phyloP scores from a whole-genome alignment of 1,140 invertebrate species.

The Steinernema khuongi region DNA sequence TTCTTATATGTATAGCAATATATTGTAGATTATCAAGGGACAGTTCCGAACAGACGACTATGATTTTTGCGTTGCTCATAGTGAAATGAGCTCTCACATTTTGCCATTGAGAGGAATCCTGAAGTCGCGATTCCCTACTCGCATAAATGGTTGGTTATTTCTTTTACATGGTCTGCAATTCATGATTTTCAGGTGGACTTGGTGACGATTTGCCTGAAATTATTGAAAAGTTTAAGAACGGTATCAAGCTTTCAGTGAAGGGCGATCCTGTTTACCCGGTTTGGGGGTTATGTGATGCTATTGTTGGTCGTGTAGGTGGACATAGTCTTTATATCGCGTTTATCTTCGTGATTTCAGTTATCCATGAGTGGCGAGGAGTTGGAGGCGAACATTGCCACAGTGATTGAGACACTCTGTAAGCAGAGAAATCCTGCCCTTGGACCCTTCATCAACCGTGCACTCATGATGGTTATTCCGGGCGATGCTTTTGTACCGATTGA shows the following conservation, averaged over 20 bases:
- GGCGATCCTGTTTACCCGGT: constrained; percentile 48
- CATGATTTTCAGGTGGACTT: constrained; percentile 42
- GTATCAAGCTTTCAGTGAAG: constrained; percentile 52
- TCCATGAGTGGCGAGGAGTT: constrained; percentile 50
- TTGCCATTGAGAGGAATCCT: constrained; percentile 52
- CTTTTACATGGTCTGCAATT: constrained; percentile 23
- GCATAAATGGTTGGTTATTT: constrained; percentile 42
- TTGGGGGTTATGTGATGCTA: constrained; percentile 50
- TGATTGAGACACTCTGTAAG: constrained; percentile 47
- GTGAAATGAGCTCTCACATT: constrained; percentile 46
- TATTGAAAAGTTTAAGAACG: constrained; percentile 48
- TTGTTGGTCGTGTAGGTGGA: constrained; percentile 48
- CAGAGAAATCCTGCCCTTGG: constrained; percentile 52
- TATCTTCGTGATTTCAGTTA: constrained; percentile 38
- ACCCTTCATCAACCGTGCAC: constrained; percentile 52
- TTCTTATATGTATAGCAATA: constrained; percentile 25
- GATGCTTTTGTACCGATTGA: constrained; percentile 44
- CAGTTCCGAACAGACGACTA: constrained; percentile 56
- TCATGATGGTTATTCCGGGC: constrained; percentile 48
- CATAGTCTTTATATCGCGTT: constrained; percentile 10
- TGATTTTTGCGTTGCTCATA: constrained; percentile 57
- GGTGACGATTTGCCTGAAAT: constrained; percentile 46
- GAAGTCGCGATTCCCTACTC: constrained; percentile 51
- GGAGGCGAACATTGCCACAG: constrained; percentile 47
- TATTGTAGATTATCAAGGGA: constrained; percentile 55